Conservation (phyloP, 2,113 vertebrate genomes). For the Ondatra zibethicus region DNA sequence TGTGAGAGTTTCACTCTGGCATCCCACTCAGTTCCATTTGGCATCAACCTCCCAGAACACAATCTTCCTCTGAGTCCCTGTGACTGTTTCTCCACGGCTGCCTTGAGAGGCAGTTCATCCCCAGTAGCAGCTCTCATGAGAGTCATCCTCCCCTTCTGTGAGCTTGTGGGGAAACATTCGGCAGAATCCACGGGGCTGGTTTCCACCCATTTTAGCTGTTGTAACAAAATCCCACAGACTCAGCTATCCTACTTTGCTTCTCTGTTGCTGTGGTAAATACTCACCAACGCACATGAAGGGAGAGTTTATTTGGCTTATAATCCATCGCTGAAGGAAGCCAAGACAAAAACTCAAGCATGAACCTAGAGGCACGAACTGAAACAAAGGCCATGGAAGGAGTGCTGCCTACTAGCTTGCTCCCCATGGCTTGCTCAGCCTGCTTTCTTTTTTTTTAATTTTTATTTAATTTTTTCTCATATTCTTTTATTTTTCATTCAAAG, state of each 20-base stretch:
- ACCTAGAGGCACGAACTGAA: background rate
- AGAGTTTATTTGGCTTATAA: background rate
- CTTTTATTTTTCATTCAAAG: too few species aligned
- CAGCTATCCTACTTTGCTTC: background rate
- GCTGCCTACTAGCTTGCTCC: background rate
- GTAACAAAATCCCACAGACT: background rate
- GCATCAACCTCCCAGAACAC: slow-evolving; percentile 74
- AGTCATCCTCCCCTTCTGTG: slow-evolving; percentile 60
- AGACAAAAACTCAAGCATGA: background rate
- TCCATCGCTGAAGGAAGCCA: background rate
- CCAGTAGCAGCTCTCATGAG: slow-evolving; percentile 70
- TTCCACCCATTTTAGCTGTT: background rate
- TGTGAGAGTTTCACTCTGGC: slow-evolving; percentile 79
- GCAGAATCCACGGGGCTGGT: slow-evolving; percentile 68
- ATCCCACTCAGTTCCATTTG: slow-evolving; percentile 66
- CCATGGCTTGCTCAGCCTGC: background rate
- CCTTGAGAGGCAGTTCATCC: slow-evolving; percentile 47
- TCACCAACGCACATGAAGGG: background rate
- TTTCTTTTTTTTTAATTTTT: too few species aligned
- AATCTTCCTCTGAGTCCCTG: slow-evolving; percentile 77
- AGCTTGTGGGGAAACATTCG: slow-evolving; percentile 76
- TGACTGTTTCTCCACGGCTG: slow-evolving; percentile 70
- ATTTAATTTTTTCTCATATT: too few species aligned
- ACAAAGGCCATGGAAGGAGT: background rate
- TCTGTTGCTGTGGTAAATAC: background rate